Conservation (phyloP, 1,140 invertebrate species). For the Penaeus japonicus region DNA sequence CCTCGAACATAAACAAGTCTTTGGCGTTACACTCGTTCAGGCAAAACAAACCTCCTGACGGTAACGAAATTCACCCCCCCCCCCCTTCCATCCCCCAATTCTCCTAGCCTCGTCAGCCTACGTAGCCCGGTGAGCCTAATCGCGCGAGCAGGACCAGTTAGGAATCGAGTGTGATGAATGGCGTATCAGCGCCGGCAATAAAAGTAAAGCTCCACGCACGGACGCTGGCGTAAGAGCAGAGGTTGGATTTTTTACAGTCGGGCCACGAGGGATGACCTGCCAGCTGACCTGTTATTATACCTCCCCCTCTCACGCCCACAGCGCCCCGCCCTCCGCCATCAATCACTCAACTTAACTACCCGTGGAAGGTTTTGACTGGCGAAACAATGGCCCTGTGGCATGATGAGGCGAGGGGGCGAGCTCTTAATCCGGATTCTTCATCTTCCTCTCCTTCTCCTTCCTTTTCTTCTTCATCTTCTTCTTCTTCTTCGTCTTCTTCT, state of each 20-base stretch:
- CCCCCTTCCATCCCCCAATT: too few species aligned
- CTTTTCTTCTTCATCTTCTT: background rate
- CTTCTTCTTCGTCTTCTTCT: background rate
- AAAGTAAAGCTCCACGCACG: background rate
- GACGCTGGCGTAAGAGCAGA: slow-evolving; percentile 30
- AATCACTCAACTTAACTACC: slow-evolving; percentile 24
- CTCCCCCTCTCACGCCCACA: slow-evolving; percentile 47
- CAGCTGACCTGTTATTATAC: slow-evolving; percentile 37
- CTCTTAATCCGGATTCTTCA: too few species aligned
- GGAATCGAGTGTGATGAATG: background rate
- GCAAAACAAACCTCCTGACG: too few species aligned
- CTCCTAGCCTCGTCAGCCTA: too few species aligned
- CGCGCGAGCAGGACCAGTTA: too few species aligned
- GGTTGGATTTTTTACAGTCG: slow-evolving; percentile 3
- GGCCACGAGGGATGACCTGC: slow-evolving; percentile 39
- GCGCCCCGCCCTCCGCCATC: slow-evolving; percentile 15
- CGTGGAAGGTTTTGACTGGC: background rate
- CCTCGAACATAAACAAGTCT: too few species aligned
- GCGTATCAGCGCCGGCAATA: background rate
- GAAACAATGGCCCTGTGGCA: slow-evolving; percentile 28
- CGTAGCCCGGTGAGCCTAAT: too few species aligned
- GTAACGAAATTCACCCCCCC: too few species aligned
- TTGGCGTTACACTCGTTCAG: too few species aligned
- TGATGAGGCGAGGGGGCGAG: background rate
- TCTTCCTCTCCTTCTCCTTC: background rate